phyloP scores from a whole-genome alignment of 30 jellyfish, hydroid and myxozoan species.

The Pelagia noctiluca region DNA sequence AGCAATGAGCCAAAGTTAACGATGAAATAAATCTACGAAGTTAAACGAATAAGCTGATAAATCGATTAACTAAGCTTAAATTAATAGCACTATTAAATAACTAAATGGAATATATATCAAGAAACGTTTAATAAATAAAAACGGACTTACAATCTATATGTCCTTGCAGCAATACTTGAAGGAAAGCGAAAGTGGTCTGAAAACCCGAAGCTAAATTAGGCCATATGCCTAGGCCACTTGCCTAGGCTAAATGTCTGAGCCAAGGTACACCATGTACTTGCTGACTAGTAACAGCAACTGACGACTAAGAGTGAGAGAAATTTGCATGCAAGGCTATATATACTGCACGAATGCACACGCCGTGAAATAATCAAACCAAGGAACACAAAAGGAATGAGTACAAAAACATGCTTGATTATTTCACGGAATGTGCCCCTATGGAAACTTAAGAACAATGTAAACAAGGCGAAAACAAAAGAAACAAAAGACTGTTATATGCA shows the following conservation, averaged over 20 bases:
- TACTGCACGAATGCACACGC: constrained; percentile 1
- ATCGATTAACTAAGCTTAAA: too few relatives aligned
- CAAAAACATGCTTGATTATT: constrained; percentile 1
- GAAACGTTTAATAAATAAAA: too few relatives aligned
- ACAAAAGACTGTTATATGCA: background rate
- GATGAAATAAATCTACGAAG: too few relatives aligned
- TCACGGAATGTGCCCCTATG: constrained; percentile 1
- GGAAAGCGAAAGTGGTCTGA: too few relatives aligned
- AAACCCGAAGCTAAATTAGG: background rate
- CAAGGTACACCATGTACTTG: background rate
- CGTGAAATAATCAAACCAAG: background rate
- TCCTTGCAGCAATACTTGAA: background rate
- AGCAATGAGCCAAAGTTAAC: too few relatives aligned
- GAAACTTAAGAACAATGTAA: background rate
- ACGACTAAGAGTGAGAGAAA: background rate
- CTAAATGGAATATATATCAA: too few relatives aligned
- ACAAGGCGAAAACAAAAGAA: too few relatives aligned
- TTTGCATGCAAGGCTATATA: background rate
- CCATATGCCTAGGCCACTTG: constrained; percentile 5
- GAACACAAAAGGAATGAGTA: background rate
- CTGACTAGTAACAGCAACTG: background rate
- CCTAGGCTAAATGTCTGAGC: background rate
- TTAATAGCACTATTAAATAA: too few relatives aligned
- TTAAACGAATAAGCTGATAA: too few relatives aligned
- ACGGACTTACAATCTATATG: background rate